Base-by-base conservation (phyloP, 2,797 vertebrate genomes). In the Taenioides sp. region DNA sequence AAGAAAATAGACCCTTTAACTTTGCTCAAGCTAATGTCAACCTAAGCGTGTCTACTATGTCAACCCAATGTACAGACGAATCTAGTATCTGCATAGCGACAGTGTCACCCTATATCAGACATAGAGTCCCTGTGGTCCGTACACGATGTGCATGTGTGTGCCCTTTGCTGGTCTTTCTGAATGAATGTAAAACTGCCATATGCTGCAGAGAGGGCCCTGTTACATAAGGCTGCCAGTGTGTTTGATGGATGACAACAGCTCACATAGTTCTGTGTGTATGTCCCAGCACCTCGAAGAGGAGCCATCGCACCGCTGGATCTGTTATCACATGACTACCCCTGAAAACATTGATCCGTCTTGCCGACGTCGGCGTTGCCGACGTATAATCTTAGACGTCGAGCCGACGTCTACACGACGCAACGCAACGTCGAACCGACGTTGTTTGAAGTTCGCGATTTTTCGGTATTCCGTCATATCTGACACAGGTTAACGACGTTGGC, bases 171-270 rank as follows among this genome's bases (percentile, higher is more conserved):
- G 67, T 82, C 76, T 78, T 58, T 65, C 78, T 80, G 73, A 80
- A 72, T 54, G 72, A 64, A 65, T 75, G 84, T 76, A 79, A 73
- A 86, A 65, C 71, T 58, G 63, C 67, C 82, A 79, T 84, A 76
- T 89, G 86, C 75, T 76, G 67, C 76, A 16, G 14, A 47, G 71
- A 77, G 52, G 52, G 57, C 69, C 71, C 68, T 55, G 72, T 91
- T 92, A 79, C 84, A 84, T 91, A 88, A 93, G 81, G 61, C 70
- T 68, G 74, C 70, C 23, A 68, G 83, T 71, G 66, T 69, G 28
- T 69, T 12, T 82, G 86, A 89, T 80, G 80, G 76, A 88, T 78
- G 82, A 79, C 55, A 68, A 74, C 67, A 65, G 27, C 67, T 81
- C 64, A 71, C 79, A 60, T 37, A 70, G 34, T 54, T 54, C 64